Conservation (phyloP, 2,113 vertebrate species). For the Sander vitreus region DNA sequence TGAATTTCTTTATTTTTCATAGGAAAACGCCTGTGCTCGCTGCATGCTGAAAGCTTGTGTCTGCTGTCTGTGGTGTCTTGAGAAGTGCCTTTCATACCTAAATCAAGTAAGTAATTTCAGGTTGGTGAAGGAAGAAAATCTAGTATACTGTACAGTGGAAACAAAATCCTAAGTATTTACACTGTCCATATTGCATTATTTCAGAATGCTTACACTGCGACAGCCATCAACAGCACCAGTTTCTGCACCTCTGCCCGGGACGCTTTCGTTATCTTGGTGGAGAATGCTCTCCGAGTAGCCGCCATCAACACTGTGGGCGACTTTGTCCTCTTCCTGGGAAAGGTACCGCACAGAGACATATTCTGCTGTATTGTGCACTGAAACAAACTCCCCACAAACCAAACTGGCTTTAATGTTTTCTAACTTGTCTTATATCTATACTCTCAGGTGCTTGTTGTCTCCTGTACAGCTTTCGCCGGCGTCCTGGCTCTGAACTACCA, state of each 20-base stretch:
- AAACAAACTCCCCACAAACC: not conserved
- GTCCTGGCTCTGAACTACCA: conserved; percentile 96
- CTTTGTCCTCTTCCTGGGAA: conserved; percentile 97
- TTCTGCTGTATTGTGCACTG: not conserved
- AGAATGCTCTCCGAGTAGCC: conserved; percentile 94
- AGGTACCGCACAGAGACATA: conserved; percentile 83
- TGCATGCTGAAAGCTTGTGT: conserved; percentile 97
- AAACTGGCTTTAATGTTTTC: not conserved
- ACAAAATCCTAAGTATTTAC: not conserved
- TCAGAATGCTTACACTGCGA: conserved; percentile 97
- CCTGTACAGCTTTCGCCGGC: conserved; percentile 92
- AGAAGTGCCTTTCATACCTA: conserved; percentile 96
- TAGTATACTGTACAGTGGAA: not conserved
- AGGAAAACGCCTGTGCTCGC: conserved; percentile 97
- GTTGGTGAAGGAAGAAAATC: not conserved
- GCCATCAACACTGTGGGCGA: conserved; percentile 98
- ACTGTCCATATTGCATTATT: not conserved
- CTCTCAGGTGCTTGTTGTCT: conserved; percentile 92
- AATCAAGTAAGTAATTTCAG: conserved; percentile 90
- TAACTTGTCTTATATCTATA: not conserved
- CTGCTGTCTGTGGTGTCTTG: conserved; percentile 98
- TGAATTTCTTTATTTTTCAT: not conserved
- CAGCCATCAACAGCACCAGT: conserved; percentile 98
- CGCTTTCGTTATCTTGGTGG: conserved; percentile 94
- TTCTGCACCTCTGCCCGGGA: conserved; percentile 98